Percentiles rank a stretch among this genome's conserved stretches.
phyloP scores from a whole-genome alignment of 2,113 vertebrate species.

The Agelaius tricolor region DNA sequence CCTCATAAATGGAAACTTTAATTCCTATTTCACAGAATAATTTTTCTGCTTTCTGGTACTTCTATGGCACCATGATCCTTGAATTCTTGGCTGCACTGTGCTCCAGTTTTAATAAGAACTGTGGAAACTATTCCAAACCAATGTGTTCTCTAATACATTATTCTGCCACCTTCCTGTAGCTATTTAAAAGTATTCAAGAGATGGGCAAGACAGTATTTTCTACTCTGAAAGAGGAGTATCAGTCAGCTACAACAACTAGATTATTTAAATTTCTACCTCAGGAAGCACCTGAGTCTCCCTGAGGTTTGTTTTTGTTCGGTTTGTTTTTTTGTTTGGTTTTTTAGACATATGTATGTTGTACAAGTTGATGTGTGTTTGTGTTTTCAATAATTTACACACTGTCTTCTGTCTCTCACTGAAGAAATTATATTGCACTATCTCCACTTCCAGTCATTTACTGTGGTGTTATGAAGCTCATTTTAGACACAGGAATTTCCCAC shows the following conservation, averaged over 20 bases:
- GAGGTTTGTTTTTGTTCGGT: neutral
- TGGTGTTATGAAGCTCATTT: neutral
- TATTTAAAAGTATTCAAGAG: neutral
- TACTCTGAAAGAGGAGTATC: neutral
- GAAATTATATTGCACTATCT: neutral
- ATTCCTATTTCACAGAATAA: neutral
- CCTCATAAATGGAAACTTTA: neutral
- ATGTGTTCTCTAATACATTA: neutral
- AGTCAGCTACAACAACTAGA: neutral
- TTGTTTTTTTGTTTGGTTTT: neutral
- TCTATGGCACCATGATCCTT: neutral
- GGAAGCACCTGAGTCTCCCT: neutral
- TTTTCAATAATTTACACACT: neutral
- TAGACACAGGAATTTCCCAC: neutral
- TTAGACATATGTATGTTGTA: rapidly evolving
- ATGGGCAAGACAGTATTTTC: neutral
- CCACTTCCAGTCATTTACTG: neutral
- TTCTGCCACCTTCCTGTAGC: neutral
- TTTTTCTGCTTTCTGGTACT: neutral
- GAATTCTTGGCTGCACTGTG: neutral
- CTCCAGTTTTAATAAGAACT: neutral
- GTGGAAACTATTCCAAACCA: neutral
- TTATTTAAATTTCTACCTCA: neutral
- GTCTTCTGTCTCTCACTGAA: neutral
- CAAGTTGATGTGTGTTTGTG: neutral